Conservation (phyloP, 2,797 vertebrate genomes). For the Paratrypauchen microcephalus region DNA sequence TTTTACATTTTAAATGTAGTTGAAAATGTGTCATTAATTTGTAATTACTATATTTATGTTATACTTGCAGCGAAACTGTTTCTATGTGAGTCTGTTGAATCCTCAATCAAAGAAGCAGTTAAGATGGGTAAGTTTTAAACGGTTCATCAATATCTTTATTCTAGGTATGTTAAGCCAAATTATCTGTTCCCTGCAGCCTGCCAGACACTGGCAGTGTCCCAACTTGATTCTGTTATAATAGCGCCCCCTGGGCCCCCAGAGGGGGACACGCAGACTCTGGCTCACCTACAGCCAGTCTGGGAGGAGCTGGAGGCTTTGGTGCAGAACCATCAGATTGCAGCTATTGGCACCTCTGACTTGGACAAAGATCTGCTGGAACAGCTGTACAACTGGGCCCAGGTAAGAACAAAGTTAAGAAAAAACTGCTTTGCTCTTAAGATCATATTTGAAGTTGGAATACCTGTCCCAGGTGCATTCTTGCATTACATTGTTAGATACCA, state of each 20-base stretch:
- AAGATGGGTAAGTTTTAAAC: slow-evolving; percentile 84
- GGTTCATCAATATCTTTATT: slow-evolving; percentile 1
- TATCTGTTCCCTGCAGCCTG: slow-evolving; percentile 75
- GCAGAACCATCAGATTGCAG: slow-evolving; percentile 84
- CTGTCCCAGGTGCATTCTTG: neutral
- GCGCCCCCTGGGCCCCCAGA: slow-evolving; percentile 85
- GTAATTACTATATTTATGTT: neutral
- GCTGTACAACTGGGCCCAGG: slow-evolving; percentile 96
- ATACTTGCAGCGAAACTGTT: slow-evolving; percentile 89
- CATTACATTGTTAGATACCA: neutral
- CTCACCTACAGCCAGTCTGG: slow-evolving; percentile 92
- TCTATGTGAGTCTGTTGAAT: slow-evolving; percentile 82
- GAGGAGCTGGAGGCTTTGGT: slow-evolving; percentile 90
- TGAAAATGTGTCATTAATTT: neutral
- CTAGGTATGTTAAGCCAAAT: neutral
- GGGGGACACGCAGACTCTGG: slow-evolving; percentile 80
- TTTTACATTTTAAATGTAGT: neutral
- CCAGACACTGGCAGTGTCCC: slow-evolving; percentile 86
- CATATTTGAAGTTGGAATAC: neutral
- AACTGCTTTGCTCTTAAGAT: neutral
- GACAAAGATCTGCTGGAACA: slow-evolving; percentile 94
- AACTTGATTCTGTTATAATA: slow-evolving; percentile 95
- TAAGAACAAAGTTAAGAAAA: slow-evolving; percentile 48
- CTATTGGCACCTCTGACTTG: slow-evolving; percentile 95
- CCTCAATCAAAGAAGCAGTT: slow-evolving; percentile 87